phyloP scores from a whole-genome alignment of 2,113 vertebrate genomes.

The Scalopus aquaticus region DNA sequence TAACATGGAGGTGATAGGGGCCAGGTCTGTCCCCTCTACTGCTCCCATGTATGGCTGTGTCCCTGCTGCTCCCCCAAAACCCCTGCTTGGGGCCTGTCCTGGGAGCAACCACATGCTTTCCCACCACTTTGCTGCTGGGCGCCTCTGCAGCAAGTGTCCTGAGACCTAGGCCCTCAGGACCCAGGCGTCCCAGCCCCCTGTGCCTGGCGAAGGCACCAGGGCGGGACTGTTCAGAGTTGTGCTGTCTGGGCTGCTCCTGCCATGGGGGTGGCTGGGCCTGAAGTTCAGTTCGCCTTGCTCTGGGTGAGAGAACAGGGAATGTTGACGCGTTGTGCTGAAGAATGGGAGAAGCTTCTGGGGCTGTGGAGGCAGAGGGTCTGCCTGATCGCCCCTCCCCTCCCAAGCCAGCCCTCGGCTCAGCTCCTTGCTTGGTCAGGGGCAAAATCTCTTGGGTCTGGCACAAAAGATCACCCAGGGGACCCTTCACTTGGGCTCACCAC shows the following conservation, averaged over 20 bases:
- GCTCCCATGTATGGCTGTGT: neutral
- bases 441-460: neutral
- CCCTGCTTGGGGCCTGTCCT: neutral
- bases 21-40: neutral
- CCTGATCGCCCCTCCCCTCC: neutral
- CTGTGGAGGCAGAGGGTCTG: neutral
- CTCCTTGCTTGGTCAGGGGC: neutral
- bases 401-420: neutral
- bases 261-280: neutral
- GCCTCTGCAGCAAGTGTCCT: neutral
- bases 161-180: neutral
- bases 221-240: neutral
- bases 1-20: neutral
- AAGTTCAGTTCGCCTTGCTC: neutral
- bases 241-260: neutral
- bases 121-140: fast-evolving
- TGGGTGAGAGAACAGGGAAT: no score
- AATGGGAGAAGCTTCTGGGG: neutral
- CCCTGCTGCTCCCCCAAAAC: neutral
- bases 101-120: neutral
- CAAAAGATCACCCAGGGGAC: neutral
- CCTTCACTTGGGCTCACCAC: neutral
- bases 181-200: neutral
- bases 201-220: neutral
- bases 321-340: neutral